Base-by-base conservation (phyloP, 64 coral and sea anemone genomes). In the Montipora efflorescens region DNA sequence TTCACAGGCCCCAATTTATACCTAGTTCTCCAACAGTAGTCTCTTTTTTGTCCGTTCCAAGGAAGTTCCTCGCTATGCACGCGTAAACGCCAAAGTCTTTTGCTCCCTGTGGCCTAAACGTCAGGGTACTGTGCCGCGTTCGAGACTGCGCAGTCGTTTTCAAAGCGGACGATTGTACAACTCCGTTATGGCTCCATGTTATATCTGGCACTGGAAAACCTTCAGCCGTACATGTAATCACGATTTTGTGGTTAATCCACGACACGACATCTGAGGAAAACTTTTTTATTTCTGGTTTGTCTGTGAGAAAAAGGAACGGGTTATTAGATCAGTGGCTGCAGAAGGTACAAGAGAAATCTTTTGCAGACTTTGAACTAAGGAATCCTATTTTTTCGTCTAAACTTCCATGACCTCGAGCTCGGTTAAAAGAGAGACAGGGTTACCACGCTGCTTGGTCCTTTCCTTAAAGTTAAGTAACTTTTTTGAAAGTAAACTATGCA, bases 21-120 rank as follows among this genome's bases (percentile, higher is more conserved):
- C 80, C 23, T 64, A 82, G 80, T 64, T 82, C 20, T 82, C 64
- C 21, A 64, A 82, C 58, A 82, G 28, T 66, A 43, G 64, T 25
- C 1, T 45, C 57, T 7, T 4, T 9, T 13, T 62, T 66, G 15
- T 21, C 55, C 64, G 44, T 69, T 4, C 82, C 82, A 49, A 85
- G 82, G 8, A 10, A 7, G 19, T 85, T 85, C 18, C 67, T 85
- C 46, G 82, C 82, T 12, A 19, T 85, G 44, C 82, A 85, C 8
- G 1, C 10, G 4, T 69, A 69, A 70, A 49, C 64, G 4, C 66
- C 82, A 71, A 85, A 85, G 16, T 85, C 64, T 49, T 9, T 18
- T 3, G 14, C 19, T 20, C 5, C 14, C 45, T 50, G 15, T 12
- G 82, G 82, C 10, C 45, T 85, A 22, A 85, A 22, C 45, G 3